Conservation (phyloP, 2,113 vertebrate species). For the Ivindomyrus marchei region DNA sequence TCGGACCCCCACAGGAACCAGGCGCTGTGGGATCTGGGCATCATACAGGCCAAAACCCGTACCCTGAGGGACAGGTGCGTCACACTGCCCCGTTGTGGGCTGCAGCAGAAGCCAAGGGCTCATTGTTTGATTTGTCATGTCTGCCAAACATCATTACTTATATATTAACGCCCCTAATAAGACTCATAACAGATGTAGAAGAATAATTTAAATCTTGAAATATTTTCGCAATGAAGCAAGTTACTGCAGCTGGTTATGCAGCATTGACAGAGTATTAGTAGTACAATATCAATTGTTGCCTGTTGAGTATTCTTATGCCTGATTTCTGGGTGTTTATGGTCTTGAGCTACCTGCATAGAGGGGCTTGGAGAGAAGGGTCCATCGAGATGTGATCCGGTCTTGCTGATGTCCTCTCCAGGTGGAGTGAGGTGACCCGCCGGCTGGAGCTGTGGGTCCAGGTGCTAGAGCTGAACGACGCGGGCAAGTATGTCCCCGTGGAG, state of each 20-base stretch:
- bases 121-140: neutral
- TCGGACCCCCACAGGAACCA: slow-evolving; percentile 79
- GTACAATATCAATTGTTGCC: neutral
- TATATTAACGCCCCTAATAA: neutral
- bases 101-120: neutral
- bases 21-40: slow-evolving; percentile 90
- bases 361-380: neutral
- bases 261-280: neutral
- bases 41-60: slow-evolving; percentile 94
- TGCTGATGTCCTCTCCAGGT: slow-evolving; percentile 52
- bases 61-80: slow-evolving; percentile 86
- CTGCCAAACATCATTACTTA: neutral
- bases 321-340: neutral
- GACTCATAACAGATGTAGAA: neutral
- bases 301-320: neutral
- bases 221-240: neutral
- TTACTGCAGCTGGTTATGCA: neutral
- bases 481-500: slow-evolving; percentile 87
- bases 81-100: neutral
- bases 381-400: neutral
- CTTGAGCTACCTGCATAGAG: neutral
- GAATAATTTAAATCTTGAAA: neutral
- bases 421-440: slow-evolving; percentile 92
- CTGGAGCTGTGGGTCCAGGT: slow-evolving; percentile 91
- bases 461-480: slow-evolving; percentile 89